Evolutionary conservation across 1,140 invertebrate genomes (phyloP), one percentile per base, ranked within the genome.

Genomic region (Neomicropteryx cornuta): DNA sequence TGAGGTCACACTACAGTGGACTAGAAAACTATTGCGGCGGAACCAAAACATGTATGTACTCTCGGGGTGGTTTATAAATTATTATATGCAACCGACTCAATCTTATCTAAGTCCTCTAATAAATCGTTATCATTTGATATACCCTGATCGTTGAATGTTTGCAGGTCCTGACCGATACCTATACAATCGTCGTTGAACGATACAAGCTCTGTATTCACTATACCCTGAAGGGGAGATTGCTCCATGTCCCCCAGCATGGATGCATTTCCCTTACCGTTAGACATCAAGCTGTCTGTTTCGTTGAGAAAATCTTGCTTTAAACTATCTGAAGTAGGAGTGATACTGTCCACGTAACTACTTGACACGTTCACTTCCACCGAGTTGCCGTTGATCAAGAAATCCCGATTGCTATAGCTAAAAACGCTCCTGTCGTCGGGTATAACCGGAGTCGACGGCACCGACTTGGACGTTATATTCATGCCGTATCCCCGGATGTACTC

Each of bases 371-470:
- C 33, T 20, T 64, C 62, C 18, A 73, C 65, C 0, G 70, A 72
- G 42, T 73, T 73, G 11, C 72, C 72, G 47, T 75, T 75, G 23
- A 74, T 73, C 4, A 75, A 62, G 45, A 71, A 75, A 49, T 75
- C 72, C 42, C 70, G 55, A 36, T 68, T 70, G 47, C 71, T 75
- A 48, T 76, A 77, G 29, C 70, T 72, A 49, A 77, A 78, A 14
- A 72, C 62, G 13, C 56, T 64, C 32, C 61, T 46, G 18, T 67
- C 66, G 42, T 66, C 61, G 0, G 56, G 62, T 20, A 69, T 42
- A 38, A 67, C 56, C 21, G 76, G 76, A 24, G 76, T 79, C 2
- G 74, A 76, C 32, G 76, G 76, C 57, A 77, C 75, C 1, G 75
- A 77, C 46, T 76, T 74, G 2, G 75, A 77, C 33, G 67, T 70